These are phyloP conservation scores for Antheraea yamamai DNA, from an alignment of 2,888 invertebrate species.

Conservation along the genomic window DNA sequence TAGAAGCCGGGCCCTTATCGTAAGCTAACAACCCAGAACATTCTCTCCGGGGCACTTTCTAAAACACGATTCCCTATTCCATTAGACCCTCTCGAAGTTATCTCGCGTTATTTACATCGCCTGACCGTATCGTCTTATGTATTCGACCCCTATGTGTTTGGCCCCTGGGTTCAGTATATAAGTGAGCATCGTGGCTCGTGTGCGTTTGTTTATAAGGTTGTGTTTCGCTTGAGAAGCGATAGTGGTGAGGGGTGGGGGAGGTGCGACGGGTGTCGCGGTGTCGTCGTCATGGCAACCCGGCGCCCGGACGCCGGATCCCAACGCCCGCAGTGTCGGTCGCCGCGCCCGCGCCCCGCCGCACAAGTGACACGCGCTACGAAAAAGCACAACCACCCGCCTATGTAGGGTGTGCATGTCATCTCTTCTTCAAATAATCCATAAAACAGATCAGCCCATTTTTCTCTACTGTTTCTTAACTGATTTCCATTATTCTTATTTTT, in stretches of 20 bases:
- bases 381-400: constrained; percentile 77
- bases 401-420: constrained; percentile 42
- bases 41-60: constrained; percentile 77
- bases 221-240: constrained; percentile 41
- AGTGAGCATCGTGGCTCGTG: constrained; percentile 66
- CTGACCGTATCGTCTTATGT: constrained; percentile 81
- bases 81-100: constrained; percentile 80
- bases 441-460: too few relatives aligned
- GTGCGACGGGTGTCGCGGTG: constrained; percentile 74
- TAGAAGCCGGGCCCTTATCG: constrained; percentile 54
- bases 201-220: constrained; percentile 55
- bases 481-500: too few relatives aligned
- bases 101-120: constrained; percentile 81
- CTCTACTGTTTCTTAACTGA: too few relatives aligned
- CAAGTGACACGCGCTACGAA: constrained; percentile 81
- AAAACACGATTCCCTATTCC: constrained; percentile 80
- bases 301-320: constrained; percentile 84
- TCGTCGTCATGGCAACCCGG: constrained; percentile 83
- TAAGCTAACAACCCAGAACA: constrained; percentile 69
- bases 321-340: constrained; percentile 83
- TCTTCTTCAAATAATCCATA: neutral
- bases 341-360: constrained; percentile 77
- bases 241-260: constrained; percentile 33
- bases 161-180: constrained; percentile 54
- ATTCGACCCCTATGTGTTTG: constrained; percentile 71